Evolutionary conservation across 2,888 invertebrate genomes (phyloP).

Genomic region (Zelleria hepariella): DNA sequence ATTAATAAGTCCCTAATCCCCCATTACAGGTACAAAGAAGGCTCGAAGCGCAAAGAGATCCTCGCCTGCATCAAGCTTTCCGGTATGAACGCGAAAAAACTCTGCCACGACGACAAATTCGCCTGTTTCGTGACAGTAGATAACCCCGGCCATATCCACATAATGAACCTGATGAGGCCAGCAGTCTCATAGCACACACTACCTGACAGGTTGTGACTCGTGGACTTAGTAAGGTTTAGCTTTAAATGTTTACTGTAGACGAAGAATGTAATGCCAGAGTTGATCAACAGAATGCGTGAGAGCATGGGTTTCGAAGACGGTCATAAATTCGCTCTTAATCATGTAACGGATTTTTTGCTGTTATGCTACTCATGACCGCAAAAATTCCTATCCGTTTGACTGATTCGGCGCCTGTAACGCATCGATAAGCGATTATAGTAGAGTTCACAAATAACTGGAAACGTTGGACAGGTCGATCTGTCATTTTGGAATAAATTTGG

Average conservation of each 20-base stretch:
- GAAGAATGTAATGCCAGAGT: no score
- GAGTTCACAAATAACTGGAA: no score
- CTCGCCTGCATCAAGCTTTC: conserved; percentile 60
- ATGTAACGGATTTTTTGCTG: no score
- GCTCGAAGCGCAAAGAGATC: conserved; percentile 54
- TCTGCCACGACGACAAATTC: conserved; percentile 62
- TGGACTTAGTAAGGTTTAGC: background rate
- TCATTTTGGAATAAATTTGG: no score
- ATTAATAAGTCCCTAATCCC: background rate
- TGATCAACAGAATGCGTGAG: no score
- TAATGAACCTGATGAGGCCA: conserved; percentile 62
- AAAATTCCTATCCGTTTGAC: no score
- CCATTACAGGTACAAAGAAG: conserved; percentile 47
- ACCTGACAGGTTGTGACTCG: background rate
- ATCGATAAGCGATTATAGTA: no score
- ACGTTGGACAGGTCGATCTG: no score
- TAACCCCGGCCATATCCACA: conserved; percentile 71
- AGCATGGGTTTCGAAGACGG: no score
- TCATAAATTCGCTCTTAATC: no score
- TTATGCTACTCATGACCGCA: no score
- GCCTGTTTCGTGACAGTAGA: conserved; percentile 74
- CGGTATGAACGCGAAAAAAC: conserved; percentile 51
- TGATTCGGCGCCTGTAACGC: no score
- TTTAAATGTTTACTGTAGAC: background rate
- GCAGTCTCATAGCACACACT: conserved; percentile 26